A percentile compares a stretch with the other conserved stretches of the same genome.
These are phyloP conservation scores for Thyatira batis DNA, from an alignment of 2,888 invertebrate genomes.

Conservation along the genomic window DNA sequence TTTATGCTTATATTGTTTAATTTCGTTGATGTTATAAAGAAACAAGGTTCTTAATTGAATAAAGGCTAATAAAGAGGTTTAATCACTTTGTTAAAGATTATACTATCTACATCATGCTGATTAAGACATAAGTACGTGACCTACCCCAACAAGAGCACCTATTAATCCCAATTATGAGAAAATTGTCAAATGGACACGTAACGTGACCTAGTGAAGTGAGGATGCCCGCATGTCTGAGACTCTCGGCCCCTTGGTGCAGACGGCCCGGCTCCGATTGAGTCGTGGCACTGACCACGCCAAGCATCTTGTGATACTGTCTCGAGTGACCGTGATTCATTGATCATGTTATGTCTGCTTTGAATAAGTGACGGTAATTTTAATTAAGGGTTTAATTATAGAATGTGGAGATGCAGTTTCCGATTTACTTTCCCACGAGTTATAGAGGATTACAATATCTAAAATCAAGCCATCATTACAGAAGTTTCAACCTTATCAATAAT, in stretches of 20 bases:
- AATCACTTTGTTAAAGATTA: too few relatives aligned
- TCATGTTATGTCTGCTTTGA: background rate
- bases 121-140: conserved; percentile 45
- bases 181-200: conserved; percentile 35
- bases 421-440: too few relatives aligned
- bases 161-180: conserved; percentile 49
- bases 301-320: conserved; percentile 43
- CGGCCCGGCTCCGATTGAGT: conserved; percentile 59
- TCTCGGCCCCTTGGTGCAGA: conserved; percentile 39
- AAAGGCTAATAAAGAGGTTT: too few relatives aligned
- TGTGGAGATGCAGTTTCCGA: too few relatives aligned
- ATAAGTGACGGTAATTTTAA: background rate
- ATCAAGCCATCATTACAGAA: too few relatives aligned
- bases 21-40: too few relatives aligned
- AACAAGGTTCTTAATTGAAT: too few relatives aligned
- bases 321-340: conserved; percentile 36
- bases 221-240: conserved; percentile 54
- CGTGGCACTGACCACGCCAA: conserved; percentile 58
- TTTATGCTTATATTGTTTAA: too few relatives aligned
- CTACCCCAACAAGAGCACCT: conserved; percentile 46
- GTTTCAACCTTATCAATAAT: too few relatives aligned
- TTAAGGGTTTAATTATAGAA: too few relatives aligned
- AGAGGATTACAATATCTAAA: too few relatives aligned
- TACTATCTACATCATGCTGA: conserved; percentile 21
- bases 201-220: conserved; percentile 61